phyloP scores from a whole-genome alignment of 2,888 invertebrate genomes.

The Mimas tiliae region DNA sequence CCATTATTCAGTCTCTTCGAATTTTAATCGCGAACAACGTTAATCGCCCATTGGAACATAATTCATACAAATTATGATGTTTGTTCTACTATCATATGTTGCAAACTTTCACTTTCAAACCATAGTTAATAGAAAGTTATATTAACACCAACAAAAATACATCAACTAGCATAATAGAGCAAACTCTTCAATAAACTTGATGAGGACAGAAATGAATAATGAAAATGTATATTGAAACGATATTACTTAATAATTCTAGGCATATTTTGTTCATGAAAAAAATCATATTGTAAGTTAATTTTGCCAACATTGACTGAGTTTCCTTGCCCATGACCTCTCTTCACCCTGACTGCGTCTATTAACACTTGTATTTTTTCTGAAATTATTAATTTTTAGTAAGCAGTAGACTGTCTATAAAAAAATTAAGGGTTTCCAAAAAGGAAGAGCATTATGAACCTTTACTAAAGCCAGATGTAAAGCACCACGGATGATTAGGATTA shows the following conservation, averaged over 20 bases:
- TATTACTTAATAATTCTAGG: neutral
- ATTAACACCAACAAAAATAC: no score
- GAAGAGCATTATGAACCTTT: no score
- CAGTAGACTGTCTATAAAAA: no score
- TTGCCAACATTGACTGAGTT: constrained; percentile 12
- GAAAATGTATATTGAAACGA: no score
- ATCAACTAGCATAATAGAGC: no score
- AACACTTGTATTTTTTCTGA: neutral
- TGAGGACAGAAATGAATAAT: no score
- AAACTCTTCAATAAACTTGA: no score
- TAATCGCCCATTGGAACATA: no score
- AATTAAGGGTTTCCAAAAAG: no score
- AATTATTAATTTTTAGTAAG: neutral
- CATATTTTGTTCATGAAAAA: neutral
- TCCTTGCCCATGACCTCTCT: constrained; percentile 6
- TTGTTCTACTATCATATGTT: neutral
- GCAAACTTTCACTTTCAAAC: neutral
- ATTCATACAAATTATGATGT: neutral
- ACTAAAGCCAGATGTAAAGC: no score
- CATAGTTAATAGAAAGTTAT: neutral
- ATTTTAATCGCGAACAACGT: no score
- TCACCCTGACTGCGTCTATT: neutral
- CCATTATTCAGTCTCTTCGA: no score
- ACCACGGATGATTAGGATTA: constrained; percentile 5
- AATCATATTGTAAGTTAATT: constrained; percentile 8